Evolutionary conservation across 2,888 invertebrate species (phyloP), one percentile per base, ranked within the genome.

Genomic region (Escarpia spicata): DNA sequence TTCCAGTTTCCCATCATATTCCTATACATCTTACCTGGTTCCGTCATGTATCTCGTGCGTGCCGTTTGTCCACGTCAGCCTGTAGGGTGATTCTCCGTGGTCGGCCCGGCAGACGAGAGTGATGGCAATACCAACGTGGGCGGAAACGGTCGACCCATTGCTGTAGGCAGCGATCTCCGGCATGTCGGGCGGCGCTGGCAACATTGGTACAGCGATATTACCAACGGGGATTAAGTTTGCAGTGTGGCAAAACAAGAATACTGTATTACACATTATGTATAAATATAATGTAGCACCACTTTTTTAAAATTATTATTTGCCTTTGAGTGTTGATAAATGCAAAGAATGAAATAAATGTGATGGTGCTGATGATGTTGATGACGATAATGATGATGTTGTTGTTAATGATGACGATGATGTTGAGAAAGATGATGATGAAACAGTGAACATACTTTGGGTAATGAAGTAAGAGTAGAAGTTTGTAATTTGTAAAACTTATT

Each of bases 41-140:
- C 75, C 75, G 3, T 75, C 75, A 4, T 75, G 75, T 75, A 75
- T 75, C 26, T 75, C 75, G 0, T 75, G 75, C 6, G 75, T 26
- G 75, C 75, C n/a, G 75, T 75, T 75, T 15, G 75, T 75, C 75
- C 75, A 75, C 75, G 75, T 75, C 75, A 75, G 75, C 26, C 6
- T 75, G 75, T 26, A 75, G 75, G 75, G 75, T 26, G 75, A 75
- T 15, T 75, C 75, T 75, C 75, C 75, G 26, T 75, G 75, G n/a
- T 75, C 75, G 75, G 75, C 75, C n/a, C 75, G 19, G n/a, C 75
- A 75, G 75, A 75, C 75, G n/a, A 75, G 75, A 75, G 75, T 75
- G 75, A 75, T 75, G 4, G 75, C 26, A 75, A 6, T 26, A 26
- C 75, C 75, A n/a, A 75, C 26, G 26, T 75, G 4, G 26, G 19